Conservation (phyloP, 2,888 invertebrate species). For the Rotaria magnacalcarata region DNA sequence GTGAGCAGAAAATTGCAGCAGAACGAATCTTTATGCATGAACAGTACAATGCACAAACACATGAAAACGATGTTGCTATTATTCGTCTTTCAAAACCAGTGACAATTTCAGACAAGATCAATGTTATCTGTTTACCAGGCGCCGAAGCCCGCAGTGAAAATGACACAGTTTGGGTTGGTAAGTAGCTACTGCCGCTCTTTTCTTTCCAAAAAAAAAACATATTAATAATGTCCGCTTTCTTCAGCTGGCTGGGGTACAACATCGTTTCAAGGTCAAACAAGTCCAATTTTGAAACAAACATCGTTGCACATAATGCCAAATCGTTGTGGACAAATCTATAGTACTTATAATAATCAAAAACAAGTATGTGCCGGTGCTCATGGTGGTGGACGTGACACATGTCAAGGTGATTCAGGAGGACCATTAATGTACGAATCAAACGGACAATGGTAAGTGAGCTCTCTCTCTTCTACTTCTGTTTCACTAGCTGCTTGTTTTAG, state of each 20-base stretch:
- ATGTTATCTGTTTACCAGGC: slow-evolving; percentile 9
- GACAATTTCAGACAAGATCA: neutral
- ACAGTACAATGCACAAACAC: neutral
- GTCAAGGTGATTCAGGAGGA: slow-evolving; percentile 1
- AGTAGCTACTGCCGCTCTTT: neutral
- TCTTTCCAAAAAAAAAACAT: too few relatives aligned
- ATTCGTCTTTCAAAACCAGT: neutral
- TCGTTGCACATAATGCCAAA: neutral
- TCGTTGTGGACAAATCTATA: neutral
- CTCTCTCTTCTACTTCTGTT: neutral
- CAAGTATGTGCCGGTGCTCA: neutral
- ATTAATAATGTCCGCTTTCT: neutral
- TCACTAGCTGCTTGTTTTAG: neutral
- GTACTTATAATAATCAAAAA: neutral
- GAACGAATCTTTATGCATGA: neutral
- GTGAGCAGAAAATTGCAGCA: neutral
- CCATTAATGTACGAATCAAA: slow-evolving; percentile 26
- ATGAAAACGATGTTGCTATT: neutral
- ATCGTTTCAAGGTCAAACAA: neutral
- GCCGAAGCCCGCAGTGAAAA: neutral
- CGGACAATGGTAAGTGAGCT: neutral
- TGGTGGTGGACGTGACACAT: neutral
- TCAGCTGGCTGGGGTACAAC: slow-evolving; percentile 3
- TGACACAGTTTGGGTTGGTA: neutral
- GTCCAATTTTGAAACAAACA: slow-evolving; percentile 10